A percentile compares a stretch with the other conserved stretches of the same genome.
Conservation (phyloP, 2,797 vertebrate genomes). For the Microhierax caerulescens region DNA sequence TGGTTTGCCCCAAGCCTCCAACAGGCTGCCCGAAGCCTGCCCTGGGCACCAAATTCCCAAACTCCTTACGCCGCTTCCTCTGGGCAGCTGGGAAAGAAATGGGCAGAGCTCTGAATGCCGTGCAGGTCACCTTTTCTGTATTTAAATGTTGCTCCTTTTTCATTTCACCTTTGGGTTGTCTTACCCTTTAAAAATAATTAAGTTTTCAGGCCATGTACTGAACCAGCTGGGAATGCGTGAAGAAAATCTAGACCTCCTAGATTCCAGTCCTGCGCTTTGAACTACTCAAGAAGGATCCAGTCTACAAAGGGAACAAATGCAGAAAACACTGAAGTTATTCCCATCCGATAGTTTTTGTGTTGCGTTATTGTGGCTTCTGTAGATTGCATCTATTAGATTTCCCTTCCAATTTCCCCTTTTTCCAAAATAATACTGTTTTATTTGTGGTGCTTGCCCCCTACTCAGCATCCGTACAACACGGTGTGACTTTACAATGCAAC, state of each 20-base stretch:
- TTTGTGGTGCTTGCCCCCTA: background rate
- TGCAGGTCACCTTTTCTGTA: background rate
- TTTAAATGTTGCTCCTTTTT: background rate
- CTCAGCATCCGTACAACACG: accelerated
- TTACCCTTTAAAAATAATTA: background rate
- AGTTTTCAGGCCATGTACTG: background rate
- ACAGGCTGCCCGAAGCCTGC: background rate
- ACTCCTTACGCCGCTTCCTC: background rate
- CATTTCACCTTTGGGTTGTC: background rate
- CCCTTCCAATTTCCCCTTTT: background rate
- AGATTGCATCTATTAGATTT: background rate
- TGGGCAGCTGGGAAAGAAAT: background rate
- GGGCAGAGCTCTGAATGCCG: accelerated
- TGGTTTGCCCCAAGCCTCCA: background rate
- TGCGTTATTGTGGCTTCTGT: background rate
- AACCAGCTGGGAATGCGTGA: background rate
- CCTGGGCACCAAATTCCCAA: background rate
- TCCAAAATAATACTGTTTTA: background rate
- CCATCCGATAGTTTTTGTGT: background rate
- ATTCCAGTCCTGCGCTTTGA: background rate
- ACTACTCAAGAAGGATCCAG: background rate
- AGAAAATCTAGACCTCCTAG: background rate
- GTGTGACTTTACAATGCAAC: background rate
- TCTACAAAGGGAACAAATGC: background rate
- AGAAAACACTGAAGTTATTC: background rate